Percentiles rank a stretch among this genome's conserved stretches.
Conservation (phyloP, 2,113 vertebrate genomes). For the Syrrhaptes paradoxus region DNA sequence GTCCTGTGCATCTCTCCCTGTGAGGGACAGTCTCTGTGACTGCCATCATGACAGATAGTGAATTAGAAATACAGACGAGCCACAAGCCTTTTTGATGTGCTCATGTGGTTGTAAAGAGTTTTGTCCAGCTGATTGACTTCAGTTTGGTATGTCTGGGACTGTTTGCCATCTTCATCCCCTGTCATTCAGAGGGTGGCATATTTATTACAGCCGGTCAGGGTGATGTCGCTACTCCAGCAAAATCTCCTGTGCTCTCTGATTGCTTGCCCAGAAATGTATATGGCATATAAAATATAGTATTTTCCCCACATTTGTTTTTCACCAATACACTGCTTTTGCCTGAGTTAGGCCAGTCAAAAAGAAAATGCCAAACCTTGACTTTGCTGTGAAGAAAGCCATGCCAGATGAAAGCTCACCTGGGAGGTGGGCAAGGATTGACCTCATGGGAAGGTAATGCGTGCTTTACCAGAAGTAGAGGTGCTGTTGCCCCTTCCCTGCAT, state of each 20-base stretch:
- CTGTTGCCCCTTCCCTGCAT: neutral
- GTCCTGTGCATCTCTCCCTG: neutral
- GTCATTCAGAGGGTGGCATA: neutral
- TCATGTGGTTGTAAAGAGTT: neutral
- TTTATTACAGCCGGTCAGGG: neutral
- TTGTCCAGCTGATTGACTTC: neutral
- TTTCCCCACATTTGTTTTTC: neutral
- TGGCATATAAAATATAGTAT: neutral
- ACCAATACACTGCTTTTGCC: neutral
- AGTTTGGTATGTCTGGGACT: neutral
- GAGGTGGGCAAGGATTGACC: neutral
- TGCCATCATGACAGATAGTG: neutral
- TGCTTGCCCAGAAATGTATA: neutral
- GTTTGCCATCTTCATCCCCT: neutral
- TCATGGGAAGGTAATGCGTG: neutral
- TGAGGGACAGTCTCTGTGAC: neutral
- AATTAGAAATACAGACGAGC: neutral
- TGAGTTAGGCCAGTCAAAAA: neutral
- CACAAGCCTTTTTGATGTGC: neutral
- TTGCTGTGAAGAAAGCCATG: neutral
- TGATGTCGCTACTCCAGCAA: rapidly evolving
- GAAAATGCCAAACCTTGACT: neutral
- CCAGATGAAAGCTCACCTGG: neutral
- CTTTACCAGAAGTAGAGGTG: neutral
- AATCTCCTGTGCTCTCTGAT: neutral